Conservation (phyloP, 2,113 vertebrate species). For the Campylomormyrus tamandua region DNA sequence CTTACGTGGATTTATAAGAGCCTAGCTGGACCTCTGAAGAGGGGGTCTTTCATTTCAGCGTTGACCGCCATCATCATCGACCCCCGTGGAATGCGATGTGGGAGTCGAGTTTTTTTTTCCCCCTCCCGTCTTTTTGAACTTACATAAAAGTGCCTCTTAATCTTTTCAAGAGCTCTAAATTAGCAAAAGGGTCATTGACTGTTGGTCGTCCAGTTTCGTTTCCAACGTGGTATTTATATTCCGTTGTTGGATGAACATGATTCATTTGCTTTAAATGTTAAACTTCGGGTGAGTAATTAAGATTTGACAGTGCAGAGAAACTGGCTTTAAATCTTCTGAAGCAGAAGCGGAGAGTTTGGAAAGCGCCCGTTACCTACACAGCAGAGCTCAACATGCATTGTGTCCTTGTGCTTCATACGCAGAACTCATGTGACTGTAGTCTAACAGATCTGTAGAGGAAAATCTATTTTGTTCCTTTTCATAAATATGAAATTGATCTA, state of each 20-base stretch:
- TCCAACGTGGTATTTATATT: neutral
- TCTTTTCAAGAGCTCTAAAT: neutral
- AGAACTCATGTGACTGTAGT: neutral
- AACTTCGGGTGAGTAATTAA: neutral
- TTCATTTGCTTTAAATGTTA: neutral
- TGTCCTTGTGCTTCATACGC: neutral
- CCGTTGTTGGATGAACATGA: neutral
- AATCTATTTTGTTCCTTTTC: neutral
- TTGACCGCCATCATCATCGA: neutral
- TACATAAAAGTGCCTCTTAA: neutral
- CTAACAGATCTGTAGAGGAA: neutral
- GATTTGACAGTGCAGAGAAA: neutral
- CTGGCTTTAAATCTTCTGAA: neutral
- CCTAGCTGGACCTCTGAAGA: neutral
- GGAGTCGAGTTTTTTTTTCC: neutral
- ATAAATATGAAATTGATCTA: neutral
- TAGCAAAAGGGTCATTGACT: neutral
- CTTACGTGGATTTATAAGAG: neutral
- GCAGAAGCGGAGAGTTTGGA: neutral
- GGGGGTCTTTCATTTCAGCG: neutral
- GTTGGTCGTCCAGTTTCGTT: neutral
- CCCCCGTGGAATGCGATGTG: neutral
- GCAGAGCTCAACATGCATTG: neutral
- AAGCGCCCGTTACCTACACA: neutral
- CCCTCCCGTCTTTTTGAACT: neutral